phyloP scores from a whole-genome alignment of 1,140 invertebrate genomes.

The Acromyrmex heyeri region DNA sequence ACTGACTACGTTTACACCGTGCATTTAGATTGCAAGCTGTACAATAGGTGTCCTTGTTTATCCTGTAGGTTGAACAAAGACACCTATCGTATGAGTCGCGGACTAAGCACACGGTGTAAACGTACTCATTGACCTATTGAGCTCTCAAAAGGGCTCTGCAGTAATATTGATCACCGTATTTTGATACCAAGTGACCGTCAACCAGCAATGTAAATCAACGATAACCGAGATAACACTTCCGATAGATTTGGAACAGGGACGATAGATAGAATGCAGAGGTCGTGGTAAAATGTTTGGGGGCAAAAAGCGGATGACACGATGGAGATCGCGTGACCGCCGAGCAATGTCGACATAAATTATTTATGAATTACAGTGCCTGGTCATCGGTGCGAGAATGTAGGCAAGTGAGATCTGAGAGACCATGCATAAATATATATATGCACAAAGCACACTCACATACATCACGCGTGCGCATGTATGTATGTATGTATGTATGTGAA shows the following conservation, averaged over 20 bases:
- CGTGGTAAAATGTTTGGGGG: slow-evolving; percentile 1
- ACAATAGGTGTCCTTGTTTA: too few species aligned
- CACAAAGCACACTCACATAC: too few species aligned
- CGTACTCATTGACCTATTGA: not conserved
- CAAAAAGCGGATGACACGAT: slow-evolving; percentile 68
- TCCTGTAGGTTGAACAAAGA: too few species aligned
- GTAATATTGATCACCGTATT: slow-evolving; percentile 21
- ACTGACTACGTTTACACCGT: not conserved
- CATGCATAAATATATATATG: too few species aligned
- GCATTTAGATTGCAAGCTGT: too few species aligned
- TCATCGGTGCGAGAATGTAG: not conserved
- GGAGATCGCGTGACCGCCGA: slow-evolving; percentile 66
- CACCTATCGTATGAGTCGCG: too few species aligned
- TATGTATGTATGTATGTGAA: not conserved
- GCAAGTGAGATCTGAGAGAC: not conserved
- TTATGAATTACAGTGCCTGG: slow-evolving; percentile 63
- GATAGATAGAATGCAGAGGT: not conserved
- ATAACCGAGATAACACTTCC: slow-evolving; percentile 29
- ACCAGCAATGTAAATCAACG: slow-evolving; percentile 15
- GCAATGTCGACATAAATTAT: slow-evolving; percentile 66
- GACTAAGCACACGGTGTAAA: too few species aligned
- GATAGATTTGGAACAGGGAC: slow-evolving; percentile 39
- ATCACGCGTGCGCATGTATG: not conserved
- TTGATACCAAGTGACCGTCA: slow-evolving; percentile 33
- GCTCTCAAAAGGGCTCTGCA: not conserved